Evolutionary conservation across 2,888 invertebrate species (phyloP), one percentile per base, ranked within the genome.

Genomic region (Trachelus stipa): DNA sequence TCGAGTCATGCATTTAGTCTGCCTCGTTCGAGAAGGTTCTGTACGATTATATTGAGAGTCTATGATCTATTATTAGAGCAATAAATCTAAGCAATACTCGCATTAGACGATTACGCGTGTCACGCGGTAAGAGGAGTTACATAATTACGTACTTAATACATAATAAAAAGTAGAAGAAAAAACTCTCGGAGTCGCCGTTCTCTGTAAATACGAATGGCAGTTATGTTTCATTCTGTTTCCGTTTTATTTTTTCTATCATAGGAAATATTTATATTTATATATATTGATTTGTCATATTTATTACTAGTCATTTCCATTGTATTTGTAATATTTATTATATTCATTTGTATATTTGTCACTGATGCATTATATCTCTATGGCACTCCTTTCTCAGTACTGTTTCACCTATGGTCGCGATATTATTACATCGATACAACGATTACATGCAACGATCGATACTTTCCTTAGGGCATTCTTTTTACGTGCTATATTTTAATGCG

Each of bases 391-490:
- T 31, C 71, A 31, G 11, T 71, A 71, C 15, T 34, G 71, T 31
- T 71, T 71, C 30, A 30, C 9, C 71, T 23, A 23, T 30, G 31
- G 23, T 15, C 56, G 56, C 56, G 56, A 56, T 56, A 56, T 56
- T 56, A 23, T 56, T 56, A 23, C 23, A 31, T 31, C 30, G 71
- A 85, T 86, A 88, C 87, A 88, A 90, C 88, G 88, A 90, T 82
- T 85, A 81, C 83, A 85, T 87, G 87, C 88, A 89, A 89, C 89
- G 89, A 89, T 83, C 82, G 74, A 81, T 83, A 78, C 23, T 56
- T 23, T 56, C 1, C 56, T 56, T 56, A 56, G 23, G 56, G 56
- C 56, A 56, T 23, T 56, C 23, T 56, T 56, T 9, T 56, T 56
- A 56, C 56, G 56, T 56, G 23, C 23, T 56, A 9, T 56, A 56